Percentiles rank a stretch among this genome's conserved stretches.
Evolutionary conservation across 2,888 invertebrate genomes (phyloP).

Genomic region (Bugula neritina): DNA sequence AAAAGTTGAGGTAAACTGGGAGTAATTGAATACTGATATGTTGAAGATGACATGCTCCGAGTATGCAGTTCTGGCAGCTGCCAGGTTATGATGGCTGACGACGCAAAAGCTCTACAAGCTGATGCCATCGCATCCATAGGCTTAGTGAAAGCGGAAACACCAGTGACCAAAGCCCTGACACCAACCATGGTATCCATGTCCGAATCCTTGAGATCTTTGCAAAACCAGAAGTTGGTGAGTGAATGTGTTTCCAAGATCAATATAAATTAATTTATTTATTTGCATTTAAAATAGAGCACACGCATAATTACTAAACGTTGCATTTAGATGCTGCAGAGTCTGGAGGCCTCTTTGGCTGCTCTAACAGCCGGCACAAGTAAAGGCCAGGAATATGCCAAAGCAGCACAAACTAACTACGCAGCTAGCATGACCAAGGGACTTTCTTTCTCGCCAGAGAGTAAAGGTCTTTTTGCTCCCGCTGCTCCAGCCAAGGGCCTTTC

Average conservation of each 20-base stretch:
- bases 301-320: too few relatives aligned
- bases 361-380: background rate
- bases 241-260: too few relatives aligned
- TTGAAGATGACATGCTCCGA: too few relatives aligned
- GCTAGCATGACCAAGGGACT: slow-evolving; percentile 6
- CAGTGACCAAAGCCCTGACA: background rate
- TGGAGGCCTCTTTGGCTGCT: slow-evolving; percentile 4
- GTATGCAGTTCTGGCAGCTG: background rate
- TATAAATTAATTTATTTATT: too few relatives aligned
- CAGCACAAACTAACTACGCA: background rate
- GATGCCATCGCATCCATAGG: background rate
- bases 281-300: too few relatives aligned
- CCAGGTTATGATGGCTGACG: background rate
- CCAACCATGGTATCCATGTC: background rate
- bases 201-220: background rate
- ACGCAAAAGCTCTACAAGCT: background rate
- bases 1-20: too few relatives aligned
- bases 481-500: background rate
- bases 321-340: slow-evolving; percentile 1
- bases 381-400: slow-evolving; percentile 8
- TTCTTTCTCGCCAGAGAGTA: background rate
- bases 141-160: background rate
- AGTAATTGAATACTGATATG: too few relatives aligned
- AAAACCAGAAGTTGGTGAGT: slow-evolving; percentile 5
- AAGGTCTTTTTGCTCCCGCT: background rate